Conservation (phyloP, 2,888 invertebrate species). For the Nematopogon swammerdamellus region DNA sequence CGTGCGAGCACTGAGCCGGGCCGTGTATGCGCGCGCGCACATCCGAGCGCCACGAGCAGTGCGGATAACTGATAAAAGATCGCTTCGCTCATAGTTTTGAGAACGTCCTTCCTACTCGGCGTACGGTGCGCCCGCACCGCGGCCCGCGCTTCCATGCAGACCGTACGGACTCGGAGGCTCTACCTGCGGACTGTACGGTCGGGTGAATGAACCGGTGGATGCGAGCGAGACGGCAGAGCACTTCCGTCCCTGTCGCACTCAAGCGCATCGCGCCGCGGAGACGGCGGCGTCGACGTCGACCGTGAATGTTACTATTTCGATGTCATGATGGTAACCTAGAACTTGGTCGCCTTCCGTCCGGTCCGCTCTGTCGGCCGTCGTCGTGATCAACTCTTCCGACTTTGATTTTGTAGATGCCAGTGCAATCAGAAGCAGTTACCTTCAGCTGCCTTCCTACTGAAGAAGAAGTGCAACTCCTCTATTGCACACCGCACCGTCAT, state of each 20-base stretch:
- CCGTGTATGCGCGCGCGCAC: conserved; percentile 27
- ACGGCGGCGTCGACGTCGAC: conserved; percentile 44
- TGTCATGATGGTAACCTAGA: conserved; percentile 37
- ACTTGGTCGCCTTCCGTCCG: conserved; percentile 16
- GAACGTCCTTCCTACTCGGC: conserved; percentile 45
- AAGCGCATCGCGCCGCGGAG: too few species aligned
- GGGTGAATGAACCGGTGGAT: conserved; percentile 50
- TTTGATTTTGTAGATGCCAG: background rate
- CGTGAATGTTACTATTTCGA: conserved; percentile 32
- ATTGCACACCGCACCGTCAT: too few species aligned
- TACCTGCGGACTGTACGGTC: conserved; percentile 5
- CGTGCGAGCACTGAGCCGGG: conserved; percentile 30
- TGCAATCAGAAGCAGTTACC: background rate
- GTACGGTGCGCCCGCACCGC: conserved; percentile 25
- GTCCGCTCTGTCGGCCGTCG: too few species aligned
- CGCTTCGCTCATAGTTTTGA: conserved; percentile 44
- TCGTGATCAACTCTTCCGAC: too few species aligned
- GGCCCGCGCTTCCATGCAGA: conserved; percentile 30
- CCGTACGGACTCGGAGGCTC: conserved; percentile 39
- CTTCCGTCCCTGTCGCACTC: conserved; percentile 16
- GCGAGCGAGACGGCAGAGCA: conserved; percentile 29
- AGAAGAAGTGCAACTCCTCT: too few species aligned
- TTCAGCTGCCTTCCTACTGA: too few species aligned
- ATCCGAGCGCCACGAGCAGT: conserved; percentile 43
- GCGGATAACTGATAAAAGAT: conserved; percentile 51